Conservation (phyloP, 2,113 vertebrate species). For the Alces alces region DNA sequence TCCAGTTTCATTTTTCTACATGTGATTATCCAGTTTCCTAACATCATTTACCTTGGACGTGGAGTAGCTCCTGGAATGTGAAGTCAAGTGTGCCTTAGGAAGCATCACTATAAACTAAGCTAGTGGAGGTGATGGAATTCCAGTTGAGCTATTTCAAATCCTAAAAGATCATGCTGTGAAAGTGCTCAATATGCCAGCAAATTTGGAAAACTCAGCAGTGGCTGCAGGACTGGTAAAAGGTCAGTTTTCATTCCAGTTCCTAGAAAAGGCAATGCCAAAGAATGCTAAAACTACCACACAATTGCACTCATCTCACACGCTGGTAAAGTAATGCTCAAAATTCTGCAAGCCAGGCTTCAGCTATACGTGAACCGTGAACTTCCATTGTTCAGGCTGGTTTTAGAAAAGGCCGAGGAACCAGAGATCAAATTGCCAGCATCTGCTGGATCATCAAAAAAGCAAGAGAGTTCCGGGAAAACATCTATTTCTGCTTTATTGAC, state of each 20-base stretch:
- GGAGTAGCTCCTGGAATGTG: not conserved
- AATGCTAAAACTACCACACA: not conserved
- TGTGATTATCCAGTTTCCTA: not conserved
- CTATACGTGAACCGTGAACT: not conserved
- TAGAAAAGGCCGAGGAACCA: not conserved
- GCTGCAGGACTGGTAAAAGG: not conserved
- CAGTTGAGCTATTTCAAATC: not conserved
- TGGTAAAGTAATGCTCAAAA: not conserved
- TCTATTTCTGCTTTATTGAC: not conserved
- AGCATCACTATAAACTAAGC: not conserved
- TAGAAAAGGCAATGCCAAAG: not conserved
- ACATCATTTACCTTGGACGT: not conserved
- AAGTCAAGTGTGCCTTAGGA: not conserved
- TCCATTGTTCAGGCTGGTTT: not conserved
- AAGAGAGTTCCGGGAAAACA: not conserved
- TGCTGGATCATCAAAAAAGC: not conserved
- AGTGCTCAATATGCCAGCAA: not conserved
- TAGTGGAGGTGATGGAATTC: not conserved
- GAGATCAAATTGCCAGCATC: not conserved
- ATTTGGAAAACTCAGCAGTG: not conserved
- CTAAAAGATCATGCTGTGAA: not conserved
- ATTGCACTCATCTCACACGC: not conserved
- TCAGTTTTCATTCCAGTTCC: not conserved
- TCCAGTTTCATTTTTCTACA: not conserved
- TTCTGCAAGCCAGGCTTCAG: not conserved